These are phyloP conservation scores for Sterrhoptilus dennistouni DNA, from an alignment of 2,113 vertebrate species.

Conservation along the genomic window DNA sequence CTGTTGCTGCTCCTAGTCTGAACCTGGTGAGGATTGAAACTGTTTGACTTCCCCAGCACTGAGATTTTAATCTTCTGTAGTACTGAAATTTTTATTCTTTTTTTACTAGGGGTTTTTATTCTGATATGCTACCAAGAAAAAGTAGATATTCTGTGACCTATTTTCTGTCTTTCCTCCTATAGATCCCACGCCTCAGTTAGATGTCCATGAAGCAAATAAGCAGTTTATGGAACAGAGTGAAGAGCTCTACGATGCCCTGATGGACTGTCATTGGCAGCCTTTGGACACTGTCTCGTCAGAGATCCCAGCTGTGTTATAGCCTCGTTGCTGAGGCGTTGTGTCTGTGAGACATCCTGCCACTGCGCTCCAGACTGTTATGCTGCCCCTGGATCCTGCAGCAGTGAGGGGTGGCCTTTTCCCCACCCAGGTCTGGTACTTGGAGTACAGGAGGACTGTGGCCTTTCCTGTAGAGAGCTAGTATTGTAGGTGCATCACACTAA, in stretches of 20 bases:
- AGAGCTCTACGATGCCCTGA: conserved; percentile 89
- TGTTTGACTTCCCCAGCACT: not conserved
- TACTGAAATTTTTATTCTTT: not conserved
- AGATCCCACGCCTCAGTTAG: conserved; percentile 85
- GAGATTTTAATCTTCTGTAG: not conserved
- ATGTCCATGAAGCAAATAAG: conserved; percentile 86
- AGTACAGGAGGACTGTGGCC: not conserved
- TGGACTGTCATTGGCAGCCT: conserved; percentile 89
- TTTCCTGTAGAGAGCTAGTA: not conserved
- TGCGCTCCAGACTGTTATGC: not conserved
- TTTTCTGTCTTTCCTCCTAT: not conserved
- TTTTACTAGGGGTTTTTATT: not conserved
- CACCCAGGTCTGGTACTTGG: not conserved
- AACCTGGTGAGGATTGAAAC: not conserved
- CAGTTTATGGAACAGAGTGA: conserved; percentile 92
- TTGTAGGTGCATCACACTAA: conserved; percentile 17
- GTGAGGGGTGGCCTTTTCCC: not conserved
- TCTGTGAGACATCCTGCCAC: not conserved
- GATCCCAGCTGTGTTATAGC: conserved; percentile 74
- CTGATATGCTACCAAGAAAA: not conserved
- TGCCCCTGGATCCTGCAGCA: not conserved
- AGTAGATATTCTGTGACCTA: not conserved
- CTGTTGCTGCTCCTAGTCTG: not conserved
- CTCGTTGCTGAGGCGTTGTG: not conserved
- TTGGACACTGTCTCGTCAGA: conserved; percentile 78